Base-by-base conservation (phyloP, 2,888 invertebrate genomes). In the Drosophila kokeensis region DNA sequence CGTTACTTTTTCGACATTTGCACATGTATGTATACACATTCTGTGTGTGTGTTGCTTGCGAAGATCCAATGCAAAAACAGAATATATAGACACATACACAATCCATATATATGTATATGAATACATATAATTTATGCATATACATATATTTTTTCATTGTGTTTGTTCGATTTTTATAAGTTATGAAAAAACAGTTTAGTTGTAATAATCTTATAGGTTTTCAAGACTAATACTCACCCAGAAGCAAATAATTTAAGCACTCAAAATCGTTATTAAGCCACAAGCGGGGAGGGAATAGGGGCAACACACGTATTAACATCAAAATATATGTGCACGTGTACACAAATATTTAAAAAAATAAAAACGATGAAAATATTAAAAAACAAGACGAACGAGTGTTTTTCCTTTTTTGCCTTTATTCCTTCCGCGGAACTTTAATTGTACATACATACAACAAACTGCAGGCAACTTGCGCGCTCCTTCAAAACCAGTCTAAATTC, bases 281-380 rank as follows among this genome's bases (percentile, higher is more conserved):
- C 50, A 54, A 42, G 52, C 45, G 40, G 50, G 60, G 21, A 42
- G 61, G 64, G 27, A 42, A 36, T 36, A 50, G 49, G 68, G 63
- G 55, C 57, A 64, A 76, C 76, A 76, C 57, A 72, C 50, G 61
- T 64, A 67, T 58, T 64, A 48, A 53, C 59, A 64, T 52, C 36
- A 42, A 67, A 66, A 24, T 74, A 36, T 70, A 63, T 78, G 57
- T 74, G 74, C 66, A 75, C 61, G 61, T 71, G 79, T 63, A 64
- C 55, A 79, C 73, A 73, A 34, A 64, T 57, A 79, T 73, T 80
- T 76, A 70, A 79, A 77, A 79, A 79, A 79, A 24, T 2, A 80
- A 80, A 79, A 79, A 80, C 80, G 80, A 74, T 69, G 45, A 69
- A 68, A 68, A 70, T 79, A 77, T 64, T 74, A 48, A 68, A 76